Evolutionary conservation across 2,797 vertebrate species (phyloP).

Genomic region (Lophius americanus): DNA sequence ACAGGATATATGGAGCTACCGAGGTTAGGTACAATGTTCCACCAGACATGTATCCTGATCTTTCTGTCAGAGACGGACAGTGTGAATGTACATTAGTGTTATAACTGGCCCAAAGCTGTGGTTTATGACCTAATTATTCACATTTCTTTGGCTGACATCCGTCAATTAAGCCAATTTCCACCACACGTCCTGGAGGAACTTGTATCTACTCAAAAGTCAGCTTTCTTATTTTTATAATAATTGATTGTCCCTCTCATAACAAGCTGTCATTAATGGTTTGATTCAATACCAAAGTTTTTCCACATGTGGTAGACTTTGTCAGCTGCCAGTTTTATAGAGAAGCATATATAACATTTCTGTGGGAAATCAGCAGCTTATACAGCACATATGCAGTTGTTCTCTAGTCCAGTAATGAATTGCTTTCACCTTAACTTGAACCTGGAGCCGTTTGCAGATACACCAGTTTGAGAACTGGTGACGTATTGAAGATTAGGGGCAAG

Average conservation of each 20-base stretch:
- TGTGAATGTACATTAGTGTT: slow-evolving; percentile 31
- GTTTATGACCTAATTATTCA: slow-evolving; percentile 45
- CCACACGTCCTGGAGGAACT: slow-evolving; percentile 22
- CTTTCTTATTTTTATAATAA: slow-evolving; percentile 29
- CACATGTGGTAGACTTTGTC: slow-evolving; percentile 54
- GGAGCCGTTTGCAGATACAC: slow-evolving; percentile 31
- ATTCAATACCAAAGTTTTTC: slow-evolving; percentile 65
- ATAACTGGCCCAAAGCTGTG: slow-evolving; percentile 21
- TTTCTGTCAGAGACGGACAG: slow-evolving; percentile 42
- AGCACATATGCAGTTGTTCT: slow-evolving; percentile 38
- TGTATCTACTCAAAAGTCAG: slow-evolving; percentile 21
- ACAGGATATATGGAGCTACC: slow-evolving; percentile 60
- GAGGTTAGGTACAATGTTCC: slow-evolving; percentile 63
- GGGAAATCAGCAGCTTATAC: slow-evolving; percentile 50
- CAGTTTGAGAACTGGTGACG: slow-evolving; percentile 26
- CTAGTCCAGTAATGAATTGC: slow-evolving; percentile 56
- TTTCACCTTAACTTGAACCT: slow-evolving; percentile 46
- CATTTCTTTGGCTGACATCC: slow-evolving; percentile 39
- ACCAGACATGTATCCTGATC: slow-evolving; percentile 43
- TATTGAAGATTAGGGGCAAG: slow-evolving; percentile 28
- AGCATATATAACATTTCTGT: slow-evolving; percentile 58
- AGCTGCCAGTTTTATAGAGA: slow-evolving; percentile 62
- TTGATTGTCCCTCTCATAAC: slow-evolving; percentile 45
- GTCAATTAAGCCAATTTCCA: slow-evolving; percentile 46
- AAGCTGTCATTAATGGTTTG: slow-evolving; percentile 64